Base-by-base conservation (phyloP, 2,113 vertebrate species). In the Tapirus terrestris region DNA sequence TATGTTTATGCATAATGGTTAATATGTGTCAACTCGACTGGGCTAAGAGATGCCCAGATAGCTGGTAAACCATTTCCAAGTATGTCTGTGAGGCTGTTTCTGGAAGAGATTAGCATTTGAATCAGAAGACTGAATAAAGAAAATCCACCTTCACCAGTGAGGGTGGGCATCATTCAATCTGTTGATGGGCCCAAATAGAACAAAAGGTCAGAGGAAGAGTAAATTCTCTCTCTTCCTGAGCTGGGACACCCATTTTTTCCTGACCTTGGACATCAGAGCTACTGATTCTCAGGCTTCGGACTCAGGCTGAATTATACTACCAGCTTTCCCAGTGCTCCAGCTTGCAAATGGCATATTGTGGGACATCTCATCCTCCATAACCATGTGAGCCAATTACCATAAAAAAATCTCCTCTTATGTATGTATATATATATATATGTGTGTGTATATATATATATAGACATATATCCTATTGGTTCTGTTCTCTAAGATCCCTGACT, bases 401-500 rank as follows among this genome's bases (percentile, higher is more conserved):
- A 93, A 93, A 82, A 92, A 92, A 88, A 75, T 61, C 33, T 76
- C 68, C 17, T 88, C 53, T 39, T 85, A 61, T 60, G 48, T 36
- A 51, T 85, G 18, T 51, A 17, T 87, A 45, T 73, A 58, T 88
- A 58, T 88, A n/a, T n/a, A n/a, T n/a, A n/a, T n/a, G n/a, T n/a
- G n/a, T n/a, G n/a, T 39, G 39, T 39, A 39, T 85, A 61, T 60
- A 60, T 36, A 51, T 85, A 13, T 51, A 17, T 87, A 45, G 58
- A 58, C 82, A 58, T 88, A 58, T 88, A 67, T 89, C 31, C 39
- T 83, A 83, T 77, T 61, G 91, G 61, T 83, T 96, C 39, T 83
- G 77, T 83, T 96, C 33, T 75, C 33, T 92, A 51, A 96, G 51
- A 92, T 83, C 16, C 33, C 51, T 88, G 90, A 92, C 56, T 61